A percentile compares a stretch with the other conserved stretches of the same genome.
Conservation (phyloP, 1,140 invertebrate genomes). For the Sogatella furcifera region DNA sequence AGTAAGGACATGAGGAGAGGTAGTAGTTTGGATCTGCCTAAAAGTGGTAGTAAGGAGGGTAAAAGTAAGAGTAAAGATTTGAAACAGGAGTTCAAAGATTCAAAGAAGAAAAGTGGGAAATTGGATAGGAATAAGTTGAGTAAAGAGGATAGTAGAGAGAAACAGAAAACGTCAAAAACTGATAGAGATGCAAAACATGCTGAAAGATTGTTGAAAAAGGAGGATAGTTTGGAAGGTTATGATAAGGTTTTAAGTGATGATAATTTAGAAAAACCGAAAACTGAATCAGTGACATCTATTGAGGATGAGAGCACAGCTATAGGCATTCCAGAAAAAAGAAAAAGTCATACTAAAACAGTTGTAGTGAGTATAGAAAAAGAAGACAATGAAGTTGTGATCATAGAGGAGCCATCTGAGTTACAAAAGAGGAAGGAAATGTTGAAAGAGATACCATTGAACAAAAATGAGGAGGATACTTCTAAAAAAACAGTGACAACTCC, state of each 20-base stretch:
- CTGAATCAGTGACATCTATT: background rate
- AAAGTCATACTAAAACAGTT: conserved; percentile 1
- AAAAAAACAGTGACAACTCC: conserved; percentile 22
- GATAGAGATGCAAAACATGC: background rate
- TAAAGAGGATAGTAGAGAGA: conserved; percentile 17
- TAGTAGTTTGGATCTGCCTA: conserved; percentile 15
- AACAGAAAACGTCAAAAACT: background rate
- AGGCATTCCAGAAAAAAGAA: background rate
- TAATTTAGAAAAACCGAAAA: background rate
- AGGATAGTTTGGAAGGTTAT: background rate
- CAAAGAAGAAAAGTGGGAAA: background rate
- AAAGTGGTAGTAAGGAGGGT: conserved; percentile 13
- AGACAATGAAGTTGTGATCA: too few relatives aligned
- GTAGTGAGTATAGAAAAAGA: background rate
- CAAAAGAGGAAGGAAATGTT: background rate
- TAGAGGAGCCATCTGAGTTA: too few relatives aligned
- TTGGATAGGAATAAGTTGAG: conserved; percentile 16
- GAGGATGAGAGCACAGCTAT: background rate
- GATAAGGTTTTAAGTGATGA: background rate
- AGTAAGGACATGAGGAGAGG: conserved; percentile 16
- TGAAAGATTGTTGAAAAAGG: background rate
- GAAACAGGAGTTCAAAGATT: background rate
- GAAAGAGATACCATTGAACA: background rate
- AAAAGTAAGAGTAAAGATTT: conserved; percentile 12
- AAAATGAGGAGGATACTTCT: conserved; percentile 19